phyloP scores from a whole-genome alignment of 1,140 invertebrate species.

The Branchinecta lindahli region DNA sequence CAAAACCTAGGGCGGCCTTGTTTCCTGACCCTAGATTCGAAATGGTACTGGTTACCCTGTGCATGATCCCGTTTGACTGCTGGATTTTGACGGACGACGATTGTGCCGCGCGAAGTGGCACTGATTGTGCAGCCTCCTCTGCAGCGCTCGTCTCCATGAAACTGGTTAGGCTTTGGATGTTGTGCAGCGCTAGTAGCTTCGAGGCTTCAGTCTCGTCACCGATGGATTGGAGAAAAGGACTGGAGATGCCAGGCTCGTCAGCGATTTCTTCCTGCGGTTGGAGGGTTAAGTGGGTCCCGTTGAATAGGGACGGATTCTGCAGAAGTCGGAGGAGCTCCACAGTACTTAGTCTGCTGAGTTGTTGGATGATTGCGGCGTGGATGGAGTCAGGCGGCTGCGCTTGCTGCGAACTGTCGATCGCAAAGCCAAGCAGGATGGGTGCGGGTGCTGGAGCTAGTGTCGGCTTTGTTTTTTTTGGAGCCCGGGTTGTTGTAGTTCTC shows the following conservation, averaged over 20 bases:
- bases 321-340: not conserved
- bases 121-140: not conserved
- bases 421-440: too few relatives aligned
- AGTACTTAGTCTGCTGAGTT: not conserved
- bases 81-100: not conserved
- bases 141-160: not conserved
- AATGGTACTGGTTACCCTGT: not conserved
- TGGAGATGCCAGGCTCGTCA: too few relatives aligned
- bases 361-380: too few relatives aligned
- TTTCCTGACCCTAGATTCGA: not conserved
- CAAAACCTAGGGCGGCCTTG: constrained; percentile 13
- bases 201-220: too few relatives aligned
- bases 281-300: not conserved
- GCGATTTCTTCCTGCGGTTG: too few relatives aligned
- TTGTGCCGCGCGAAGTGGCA: not conserved
- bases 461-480: too few relatives aligned
- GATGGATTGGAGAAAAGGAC: too few relatives aligned
- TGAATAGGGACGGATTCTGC: not conserved
- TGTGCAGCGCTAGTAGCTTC: not conserved
- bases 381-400: too few relatives aligned
- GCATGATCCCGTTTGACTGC: not conserved
- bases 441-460: too few relatives aligned
- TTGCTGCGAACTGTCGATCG: too few relatives aligned
- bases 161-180: not conserved
- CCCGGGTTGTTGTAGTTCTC: too few relatives aligned